Evolutionary conservation across 2,888 invertebrate genomes (phyloP), one percentile per base, ranked within the genome.

Genomic region (Pristionchus japonicus): DNA sequence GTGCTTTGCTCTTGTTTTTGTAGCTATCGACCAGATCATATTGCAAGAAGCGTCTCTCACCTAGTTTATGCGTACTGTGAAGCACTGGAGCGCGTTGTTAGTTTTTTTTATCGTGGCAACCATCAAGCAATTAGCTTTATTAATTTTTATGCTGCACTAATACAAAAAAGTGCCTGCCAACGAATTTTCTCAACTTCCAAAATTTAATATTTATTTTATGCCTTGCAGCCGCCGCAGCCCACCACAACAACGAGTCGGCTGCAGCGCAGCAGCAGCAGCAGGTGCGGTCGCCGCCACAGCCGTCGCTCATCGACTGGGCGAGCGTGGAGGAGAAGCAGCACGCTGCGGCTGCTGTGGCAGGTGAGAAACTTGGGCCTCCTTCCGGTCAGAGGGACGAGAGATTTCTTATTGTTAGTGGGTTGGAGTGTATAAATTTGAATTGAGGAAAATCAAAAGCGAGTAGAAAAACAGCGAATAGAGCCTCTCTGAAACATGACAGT

Each of bases 241-340:
- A 77, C 27, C 77, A 77, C 77, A 77, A 77, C 77, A 47, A 47
- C 77, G 77, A 77, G n/a, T 23, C 74, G n/a, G 31, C 31, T 6
- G 11, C 43, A 6, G 43, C 11, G 43, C 61, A 64, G 70, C 31
- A 31, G 43, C 40, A 3, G 64, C 64, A 74, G 80, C 47, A 80
- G n/a, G n/a, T 80, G 23, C 49, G 82, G 23, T 83, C 82, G 27
- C 82, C 82, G 27, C 82, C 82, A 11, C 82, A 83, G 20, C 82
- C 82, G 27, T 27, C 27, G 52, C 52, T 83, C 1, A 83, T 83
- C 37, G 82, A 83, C 27, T 83, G 82, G 82, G 82, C 82, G 52
- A 43, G n/a, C 23, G 82, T 83, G 9, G 82, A 83, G 52, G 82
- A 83, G 82, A 83, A 83, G 82, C 49, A 83, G 52, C 17, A 49